phyloP scores from a whole-genome alignment of 2,797 vertebrate genomes.

The Clarias fuscus region DNA sequence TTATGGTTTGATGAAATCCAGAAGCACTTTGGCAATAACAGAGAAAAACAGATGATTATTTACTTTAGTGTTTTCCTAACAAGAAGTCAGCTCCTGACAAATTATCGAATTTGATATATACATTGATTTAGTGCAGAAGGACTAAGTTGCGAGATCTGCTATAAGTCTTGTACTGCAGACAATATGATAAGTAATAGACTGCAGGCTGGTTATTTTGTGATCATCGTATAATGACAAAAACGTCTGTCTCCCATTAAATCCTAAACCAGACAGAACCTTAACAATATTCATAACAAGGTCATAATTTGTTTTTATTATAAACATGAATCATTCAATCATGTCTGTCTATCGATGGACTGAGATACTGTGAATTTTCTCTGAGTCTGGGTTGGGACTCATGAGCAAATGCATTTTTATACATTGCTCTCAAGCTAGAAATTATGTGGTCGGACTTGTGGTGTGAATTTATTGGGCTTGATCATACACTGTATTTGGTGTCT shows the following conservation, averaged over 20 bases:
- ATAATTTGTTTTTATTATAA: background rate
- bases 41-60: background rate
- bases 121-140: background rate
- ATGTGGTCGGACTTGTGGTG: background rate
- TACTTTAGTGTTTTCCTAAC: background rate
- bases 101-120: background rate
- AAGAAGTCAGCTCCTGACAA: background rate
- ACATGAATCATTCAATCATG: background rate
- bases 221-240: background rate
- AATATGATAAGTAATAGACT: constrained; percentile 7
- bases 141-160: background rate
- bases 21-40: constrained; percentile 5
- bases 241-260: background rate
- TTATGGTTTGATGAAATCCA: background rate
- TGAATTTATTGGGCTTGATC: background rate
- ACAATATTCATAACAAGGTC: background rate
- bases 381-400: constrained; percentile 15
- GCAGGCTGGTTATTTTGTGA: background rate
- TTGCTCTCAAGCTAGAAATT: background rate
- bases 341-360: constrained; percentile 32
- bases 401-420: constrained; percentile 7
- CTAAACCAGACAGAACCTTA: background rate
- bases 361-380: constrained; percentile 48
- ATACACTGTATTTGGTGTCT: background rate
- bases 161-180: background rate